Conservation (phyloP, 2,797 vertebrate species). For the Scyliorhinus canicula region DNA sequence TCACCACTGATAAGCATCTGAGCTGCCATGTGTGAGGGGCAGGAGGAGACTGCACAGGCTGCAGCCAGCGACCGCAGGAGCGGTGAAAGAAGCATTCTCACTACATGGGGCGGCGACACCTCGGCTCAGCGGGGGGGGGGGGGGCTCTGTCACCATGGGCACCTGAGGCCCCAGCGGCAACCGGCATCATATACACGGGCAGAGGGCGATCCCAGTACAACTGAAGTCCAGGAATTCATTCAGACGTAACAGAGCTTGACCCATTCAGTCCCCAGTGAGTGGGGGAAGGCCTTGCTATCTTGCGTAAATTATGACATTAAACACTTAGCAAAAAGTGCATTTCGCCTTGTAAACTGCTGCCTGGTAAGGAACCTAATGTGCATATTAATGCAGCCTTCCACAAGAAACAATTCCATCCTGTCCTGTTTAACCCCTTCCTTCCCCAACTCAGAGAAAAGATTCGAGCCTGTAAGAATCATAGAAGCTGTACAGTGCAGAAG, state of each 20-base stretch:
- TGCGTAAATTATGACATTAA: neutral
- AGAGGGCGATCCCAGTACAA: neutral
- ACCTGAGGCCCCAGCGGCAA: neutral
- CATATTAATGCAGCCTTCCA: no score
- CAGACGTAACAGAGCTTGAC: neutral
- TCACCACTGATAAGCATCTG: conserved; percentile 34
- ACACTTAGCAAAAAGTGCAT: neutral
- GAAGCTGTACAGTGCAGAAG: no score
- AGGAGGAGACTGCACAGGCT: neutral
- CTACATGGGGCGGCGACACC: neutral
- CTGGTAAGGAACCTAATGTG: neutral
- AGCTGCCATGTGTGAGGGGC: neutral
- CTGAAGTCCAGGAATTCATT: neutral
- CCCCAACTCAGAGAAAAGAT: no score
- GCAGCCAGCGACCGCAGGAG: neutral
- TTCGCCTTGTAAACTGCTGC: neutral
- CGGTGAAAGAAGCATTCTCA: neutral
- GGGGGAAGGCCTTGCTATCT: neutral
- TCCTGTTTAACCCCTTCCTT: neutral
- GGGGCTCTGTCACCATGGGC: neutral
- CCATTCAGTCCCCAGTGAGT: neutral
- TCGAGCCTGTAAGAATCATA: no score
- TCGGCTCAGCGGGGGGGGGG: neutral
- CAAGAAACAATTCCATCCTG: neutral
- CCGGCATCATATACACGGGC: neutral